phyloP scores from a whole-genome alignment of 2,888 invertebrate genomes.

The Stenchaetothrips biformis region DNA sequence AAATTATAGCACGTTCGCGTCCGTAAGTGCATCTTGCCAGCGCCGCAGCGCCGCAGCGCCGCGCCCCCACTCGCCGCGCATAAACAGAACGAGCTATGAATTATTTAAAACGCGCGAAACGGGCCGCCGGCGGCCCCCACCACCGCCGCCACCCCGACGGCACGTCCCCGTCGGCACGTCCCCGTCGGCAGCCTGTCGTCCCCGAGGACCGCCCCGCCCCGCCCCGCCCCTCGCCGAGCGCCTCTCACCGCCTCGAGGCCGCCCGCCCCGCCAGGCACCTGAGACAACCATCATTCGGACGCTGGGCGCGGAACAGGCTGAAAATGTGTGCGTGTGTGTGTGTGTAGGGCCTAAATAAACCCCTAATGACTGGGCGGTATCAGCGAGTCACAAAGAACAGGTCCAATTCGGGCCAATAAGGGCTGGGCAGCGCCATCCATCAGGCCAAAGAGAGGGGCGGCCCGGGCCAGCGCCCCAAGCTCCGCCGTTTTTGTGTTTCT shows the following conservation, averaged over 20 bases:
- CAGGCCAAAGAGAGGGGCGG: too few species aligned
- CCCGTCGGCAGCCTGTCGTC: background rate
- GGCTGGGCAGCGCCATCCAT: too few species aligned
- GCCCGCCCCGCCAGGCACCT: too few species aligned
- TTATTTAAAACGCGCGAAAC: conserved; percentile 1
- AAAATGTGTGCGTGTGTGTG: too few species aligned
- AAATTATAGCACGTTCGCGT: conserved; percentile 10
- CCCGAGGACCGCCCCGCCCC: background rate
- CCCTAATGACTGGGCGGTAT: too few species aligned
- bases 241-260: background rate
- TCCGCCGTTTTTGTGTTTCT: background rate
- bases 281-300: too few species aligned
- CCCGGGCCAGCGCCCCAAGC: too few species aligned
- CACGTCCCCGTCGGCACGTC: background rate
- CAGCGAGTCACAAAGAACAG: too few species aligned
- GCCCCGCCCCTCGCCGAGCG: background rate
- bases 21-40: background rate
- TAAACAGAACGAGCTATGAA: conserved; percentile 3
- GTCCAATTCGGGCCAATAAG: too few species aligned
- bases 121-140: background rate
- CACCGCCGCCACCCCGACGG: background rate
- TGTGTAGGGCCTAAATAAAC: too few species aligned
- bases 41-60: background rate
- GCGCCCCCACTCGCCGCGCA: background rate
- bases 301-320: too few species aligned